These are phyloP conservation scores for Meliscaeva auricollis DNA, from an alignment of 2,888 invertebrate species.

Conservation along the genomic window DNA sequence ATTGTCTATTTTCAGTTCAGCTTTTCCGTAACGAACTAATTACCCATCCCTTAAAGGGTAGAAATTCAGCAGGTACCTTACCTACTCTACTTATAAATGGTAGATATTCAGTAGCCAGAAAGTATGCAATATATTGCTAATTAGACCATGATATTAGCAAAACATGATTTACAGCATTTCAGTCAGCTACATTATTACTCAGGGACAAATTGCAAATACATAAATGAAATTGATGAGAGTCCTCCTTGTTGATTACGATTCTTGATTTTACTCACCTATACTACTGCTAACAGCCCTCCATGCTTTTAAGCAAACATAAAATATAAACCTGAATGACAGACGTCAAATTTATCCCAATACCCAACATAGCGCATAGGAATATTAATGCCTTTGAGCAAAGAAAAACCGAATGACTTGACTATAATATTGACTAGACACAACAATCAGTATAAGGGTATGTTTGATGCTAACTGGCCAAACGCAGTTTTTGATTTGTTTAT, in stretches of 20 bases:
- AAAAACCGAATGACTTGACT: background rate
- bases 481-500: slow-evolving; percentile 71
- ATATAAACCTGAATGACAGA: slow-evolving; percentile 63
- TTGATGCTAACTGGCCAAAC: slow-evolving; percentile 53
- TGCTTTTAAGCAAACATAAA: background rate
- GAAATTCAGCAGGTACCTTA: too few species aligned
- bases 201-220: slow-evolving; percentile 59
- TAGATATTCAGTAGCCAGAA: slow-evolving; percentile 31
- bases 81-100: too few species aligned
- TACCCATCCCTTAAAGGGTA: slow-evolving; percentile 34
- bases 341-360: slow-evolving; percentile 63
- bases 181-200: too few species aligned
- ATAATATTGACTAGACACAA: background rate
- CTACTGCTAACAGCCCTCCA: too few species aligned
- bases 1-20: too few species aligned
- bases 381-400: slow-evolving; percentile 48
- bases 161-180: too few species aligned
- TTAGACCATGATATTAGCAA: slow-evolving; percentile 42
- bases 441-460: slow-evolving; percentile 13
- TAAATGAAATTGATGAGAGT: slow-evolving; percentile 25
- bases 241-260: slow-evolving; percentile 48
- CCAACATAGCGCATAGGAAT: slow-evolving; percentile 12
- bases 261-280: background rate
- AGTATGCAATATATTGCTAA: slow-evolving; percentile 57
- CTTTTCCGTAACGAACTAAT: slow-evolving; percentile 38